Base-by-base conservation (phyloP, 37 sponge, comb jelly and placozoan genomes). In the Beroe forskalii region DNA sequence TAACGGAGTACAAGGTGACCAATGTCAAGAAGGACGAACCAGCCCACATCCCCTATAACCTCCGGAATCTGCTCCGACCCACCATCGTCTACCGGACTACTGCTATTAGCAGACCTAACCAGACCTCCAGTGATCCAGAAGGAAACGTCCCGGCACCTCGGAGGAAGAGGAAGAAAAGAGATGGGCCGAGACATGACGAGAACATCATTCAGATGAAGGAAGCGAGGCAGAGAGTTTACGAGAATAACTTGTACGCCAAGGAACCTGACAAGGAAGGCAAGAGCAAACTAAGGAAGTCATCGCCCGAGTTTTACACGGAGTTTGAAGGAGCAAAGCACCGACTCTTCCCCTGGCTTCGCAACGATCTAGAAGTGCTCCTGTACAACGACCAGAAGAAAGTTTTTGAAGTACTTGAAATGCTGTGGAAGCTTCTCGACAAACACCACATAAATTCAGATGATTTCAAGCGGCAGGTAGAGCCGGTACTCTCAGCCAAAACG, bases 1-100 rank as follows among this genome's bases (percentile, higher is more conserved):
- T 83, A 20, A 69, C 91, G 33, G 86, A 92, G 32, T 95, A 95
- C 83, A 91, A 93, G 0, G 55, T 62, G 91, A 80, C 86, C 28
- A 35, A 44, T 22, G 48, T 80, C 0, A 41, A 80, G 55, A 80
- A 43, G 55, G 44, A 41, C 22, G 86, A 80, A 25, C 24, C 55
- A 43, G 86, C 86, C 14, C n/a, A 42, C 2, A 41, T 80, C 14
- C 86, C 86, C 9, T 12, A 35, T 20, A 4, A 9, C 3, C 17
- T 80, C 1, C 23, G 86, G 55, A 43, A 41, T 24, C 14, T 4
- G 0, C 42, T 80, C 86, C 44, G 86, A 19, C 43, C 43, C 55
- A 80, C 55, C 3, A 25, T 80, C 30, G 12, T 32, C 1, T 80
- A 80, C 86, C 12, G 86, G 55, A 80, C 86, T 4, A 80, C 86